A percentile compares a stretch with the other conserved stretches of the same genome.
Evolutionary conservation across 2,888 invertebrate genomes (phyloP).

Genomic region (Brachypalpus laphriformis): DNA sequence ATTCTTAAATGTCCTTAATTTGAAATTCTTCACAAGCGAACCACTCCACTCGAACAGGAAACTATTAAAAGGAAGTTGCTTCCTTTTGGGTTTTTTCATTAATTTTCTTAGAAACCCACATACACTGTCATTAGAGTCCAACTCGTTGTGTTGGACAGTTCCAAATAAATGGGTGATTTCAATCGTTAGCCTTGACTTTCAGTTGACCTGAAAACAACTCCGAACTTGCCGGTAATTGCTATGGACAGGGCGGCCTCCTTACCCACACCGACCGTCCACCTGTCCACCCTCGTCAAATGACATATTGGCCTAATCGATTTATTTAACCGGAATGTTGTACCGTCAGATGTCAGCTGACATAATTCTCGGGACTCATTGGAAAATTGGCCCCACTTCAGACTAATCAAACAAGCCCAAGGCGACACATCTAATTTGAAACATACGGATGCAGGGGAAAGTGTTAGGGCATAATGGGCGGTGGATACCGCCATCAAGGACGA

Average conservation of each 20-base stretch:
- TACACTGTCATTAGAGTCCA: constrained; percentile 25
- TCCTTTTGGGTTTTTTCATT: constrained; percentile 24
- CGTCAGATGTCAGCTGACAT: constrained; percentile 39
- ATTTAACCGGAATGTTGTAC: constrained; percentile 14
- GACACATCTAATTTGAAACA: too few species aligned
- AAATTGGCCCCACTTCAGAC: background rate
- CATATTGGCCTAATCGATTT: constrained; percentile 52
- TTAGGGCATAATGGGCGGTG: background rate
- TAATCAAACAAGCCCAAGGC: too few species aligned
- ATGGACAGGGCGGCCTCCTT: background rate
- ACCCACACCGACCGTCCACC: background rate
- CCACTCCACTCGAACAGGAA: constrained; percentile 38
- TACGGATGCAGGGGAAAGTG: background rate
- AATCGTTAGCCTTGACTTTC: constrained; percentile 69
- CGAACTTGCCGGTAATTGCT: constrained; percentile 2
- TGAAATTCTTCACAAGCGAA: background rate
- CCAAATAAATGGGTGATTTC: constrained; percentile 48
- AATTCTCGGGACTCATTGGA: constrained; percentile 39
- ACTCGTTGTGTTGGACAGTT: constrained; percentile 34
- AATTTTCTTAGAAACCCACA: background rate
- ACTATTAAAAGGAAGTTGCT: constrained; percentile 48
- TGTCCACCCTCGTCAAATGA: constrained; percentile 15
- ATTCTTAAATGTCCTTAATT: constrained; percentile 14
- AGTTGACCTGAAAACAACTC: constrained; percentile 55
- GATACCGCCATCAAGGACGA: constrained; percentile 45